Conservation (phyloP, 2,113 vertebrate genomes). For the Bos taurus region DNA sequence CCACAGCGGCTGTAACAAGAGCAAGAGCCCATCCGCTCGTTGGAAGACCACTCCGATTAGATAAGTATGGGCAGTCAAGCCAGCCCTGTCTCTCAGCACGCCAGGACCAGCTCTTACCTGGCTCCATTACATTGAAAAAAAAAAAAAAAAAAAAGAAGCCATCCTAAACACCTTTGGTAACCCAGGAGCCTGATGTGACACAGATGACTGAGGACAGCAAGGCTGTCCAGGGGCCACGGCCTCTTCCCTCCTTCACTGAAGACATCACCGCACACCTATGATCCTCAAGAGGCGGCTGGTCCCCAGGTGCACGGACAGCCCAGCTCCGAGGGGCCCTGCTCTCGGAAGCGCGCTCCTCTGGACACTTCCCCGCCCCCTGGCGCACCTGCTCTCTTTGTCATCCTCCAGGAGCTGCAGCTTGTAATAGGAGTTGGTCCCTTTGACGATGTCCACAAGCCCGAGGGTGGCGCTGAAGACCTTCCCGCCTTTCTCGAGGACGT, state of each 20-base stretch:
- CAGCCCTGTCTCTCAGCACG: neutral
- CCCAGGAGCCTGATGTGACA: neutral
- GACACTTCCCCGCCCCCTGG: accelerated
- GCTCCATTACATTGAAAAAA: neutral
- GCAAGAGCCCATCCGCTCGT: accelerated
- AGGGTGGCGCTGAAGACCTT: slow-evolving; percentile 97
- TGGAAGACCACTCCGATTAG: neutral
- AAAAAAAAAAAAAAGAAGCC: neutral
- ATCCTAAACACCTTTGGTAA: neutral
- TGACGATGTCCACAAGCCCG: slow-evolving; percentile 94
- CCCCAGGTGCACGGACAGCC: neutral
- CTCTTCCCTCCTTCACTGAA: too few species aligned
- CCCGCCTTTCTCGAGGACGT: slow-evolving; percentile 94
- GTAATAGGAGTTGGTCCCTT: slow-evolving; percentile 98
- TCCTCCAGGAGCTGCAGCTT: slow-evolving; percentile 97
- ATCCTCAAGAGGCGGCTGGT: neutral
- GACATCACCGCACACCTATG: accelerated
- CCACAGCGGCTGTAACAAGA: neutral
- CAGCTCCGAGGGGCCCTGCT: neutral
- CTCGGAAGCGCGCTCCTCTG: accelerated
- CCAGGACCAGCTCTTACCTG: neutral
- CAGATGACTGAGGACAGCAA: neutral
- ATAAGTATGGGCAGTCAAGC: neutral
- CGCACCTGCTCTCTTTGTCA: slow-evolving; percentile 92
- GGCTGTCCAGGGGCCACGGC: neutral